Base-by-base conservation (phyloP, 2,888 invertebrate genomes). In the Acanthosepion lycidas region DNA sequence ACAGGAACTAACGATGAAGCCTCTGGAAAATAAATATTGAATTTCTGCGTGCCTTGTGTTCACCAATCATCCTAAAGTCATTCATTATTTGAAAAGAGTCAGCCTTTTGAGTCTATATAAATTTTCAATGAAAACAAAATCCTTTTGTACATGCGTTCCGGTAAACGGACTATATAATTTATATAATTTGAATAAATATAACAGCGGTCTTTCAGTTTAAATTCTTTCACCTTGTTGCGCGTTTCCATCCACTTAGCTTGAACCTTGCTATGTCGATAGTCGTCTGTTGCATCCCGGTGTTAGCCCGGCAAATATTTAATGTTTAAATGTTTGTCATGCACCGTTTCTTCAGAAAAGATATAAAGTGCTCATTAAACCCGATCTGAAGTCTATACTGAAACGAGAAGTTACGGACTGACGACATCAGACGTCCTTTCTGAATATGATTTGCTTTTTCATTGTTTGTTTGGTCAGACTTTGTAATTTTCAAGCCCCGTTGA, bases 391-490 rank as follows among this genome's bases (percentile, higher is more conserved):
- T 78, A 78, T 33, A 78, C 78, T 33, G 78, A 78, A 78, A 78
- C 78, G 78, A 78, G n/a, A 33, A 78, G 78, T 78, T 78, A 78
- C 78, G 78, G 78, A 78, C 78, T 33, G 78, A 78, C 23, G 78
- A 78, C 78, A 78, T 78, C 78, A 78, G 78, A 78, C 78, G 78
- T 78, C 12, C 78, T 78, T 78, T 78, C 78, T 78, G n/a, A 78
- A 78, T 78, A 78, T 33, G 78, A n/a, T n/a, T 78, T n/a, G 78
- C n/a, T n/a, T 78, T 78, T 78, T 78, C 78, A 78, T 78, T 78
- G 78, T 78, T n/a, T 78, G 78, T 4, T n/a, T 33, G 78, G n/a
- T 78, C 78, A 33, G 78, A 78, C 9, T 78, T 78, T 12, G n/a
- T 33, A n/a, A 78, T 78, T 78, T 78, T 78, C 78, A 78, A n/a